Conservation (phyloP, 2,797 vertebrate genomes). For the Labroides dimidiatus region DNA sequence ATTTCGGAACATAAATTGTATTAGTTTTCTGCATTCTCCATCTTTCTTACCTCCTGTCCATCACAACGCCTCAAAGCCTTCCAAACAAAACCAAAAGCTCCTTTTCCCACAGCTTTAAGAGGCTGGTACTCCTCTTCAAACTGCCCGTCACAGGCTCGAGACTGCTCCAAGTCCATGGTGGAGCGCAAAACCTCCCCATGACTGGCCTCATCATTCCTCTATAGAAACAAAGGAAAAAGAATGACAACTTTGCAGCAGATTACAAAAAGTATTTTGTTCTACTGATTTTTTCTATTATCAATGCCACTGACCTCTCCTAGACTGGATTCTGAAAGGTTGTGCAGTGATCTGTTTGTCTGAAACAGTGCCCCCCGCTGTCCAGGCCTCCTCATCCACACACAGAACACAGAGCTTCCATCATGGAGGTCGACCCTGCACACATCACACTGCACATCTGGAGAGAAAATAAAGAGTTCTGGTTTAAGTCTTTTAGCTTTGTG, state of each 20-base stretch:
- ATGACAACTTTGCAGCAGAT: neutral
- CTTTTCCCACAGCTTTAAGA: slow-evolving; percentile 89
- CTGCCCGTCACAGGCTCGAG: slow-evolving; percentile 89
- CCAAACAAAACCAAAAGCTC: slow-evolving; percentile 96
- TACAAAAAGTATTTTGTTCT: neutral
- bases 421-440: slow-evolving; percentile 81
- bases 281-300: neutral
- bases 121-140: slow-evolving; percentile 90
- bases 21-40: neutral
- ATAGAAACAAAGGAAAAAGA: neutral
- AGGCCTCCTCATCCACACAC: slow-evolving; percentile 89
- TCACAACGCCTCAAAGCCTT: slow-evolving; percentile 83
- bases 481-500: neutral
- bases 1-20: neutral
- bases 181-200: slow-evolving; percentile 76
- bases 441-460: slow-evolving; percentile 88
- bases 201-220: slow-evolving; percentile 73
- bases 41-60: slow-evolving; percentile 85
- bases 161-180: slow-evolving; percentile 86
- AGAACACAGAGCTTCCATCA: slow-evolving; percentile 83
- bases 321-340: slow-evolving; percentile 79
- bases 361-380: slow-evolving; percentile 79
- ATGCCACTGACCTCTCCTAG: slow-evolving; percentile 85
- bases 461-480: neutral
- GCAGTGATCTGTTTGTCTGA: slow-evolving; percentile 73